These are phyloP conservation scores for Numenius phaeopus DNA, from an alignment of 2,797 vertebrate species.

Conservation along the genomic window DNA sequence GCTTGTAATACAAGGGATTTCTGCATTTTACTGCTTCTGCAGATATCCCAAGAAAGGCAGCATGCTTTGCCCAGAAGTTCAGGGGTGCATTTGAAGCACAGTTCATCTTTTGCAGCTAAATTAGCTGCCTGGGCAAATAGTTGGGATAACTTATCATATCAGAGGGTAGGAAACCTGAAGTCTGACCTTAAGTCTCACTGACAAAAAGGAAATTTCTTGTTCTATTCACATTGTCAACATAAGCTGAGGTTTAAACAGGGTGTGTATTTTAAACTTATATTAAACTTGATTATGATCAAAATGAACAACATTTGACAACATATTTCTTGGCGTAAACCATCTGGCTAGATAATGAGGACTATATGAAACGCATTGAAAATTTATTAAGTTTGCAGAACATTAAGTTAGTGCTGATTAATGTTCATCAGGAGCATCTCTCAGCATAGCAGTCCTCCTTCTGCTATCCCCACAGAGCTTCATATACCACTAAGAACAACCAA, in stretches of 20 bases:
- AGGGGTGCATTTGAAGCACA: not conserved
- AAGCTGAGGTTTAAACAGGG: not conserved
- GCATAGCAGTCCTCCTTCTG: not conserved
- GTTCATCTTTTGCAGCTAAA: not conserved
- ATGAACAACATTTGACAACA: not conserved
- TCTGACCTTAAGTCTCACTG: not conserved
- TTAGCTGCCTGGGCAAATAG: not conserved
- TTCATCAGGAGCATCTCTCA: not conserved
- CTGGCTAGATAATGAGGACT: not conserved
- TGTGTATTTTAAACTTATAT: not conserved
- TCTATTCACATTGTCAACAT: fast-evolving
- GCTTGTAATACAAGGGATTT: not conserved
- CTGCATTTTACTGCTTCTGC: not conserved
- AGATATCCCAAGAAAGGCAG: not conserved
- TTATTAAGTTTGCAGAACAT: not conserved
- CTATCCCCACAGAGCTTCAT: not conserved
- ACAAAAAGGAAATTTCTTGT: not conserved
- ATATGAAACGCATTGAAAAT: not conserved
- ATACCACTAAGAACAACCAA: not conserved
- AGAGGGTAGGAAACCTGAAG: not conserved
- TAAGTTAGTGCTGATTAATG: not conserved
- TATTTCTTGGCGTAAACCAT: not conserved
- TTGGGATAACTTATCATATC: not conserved
- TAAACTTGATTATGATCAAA: not conserved
- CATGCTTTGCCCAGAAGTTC: not conserved